Base-by-base conservation (phyloP, 2,113 vertebrate genomes). In the Tetrao urogallus region DNA sequence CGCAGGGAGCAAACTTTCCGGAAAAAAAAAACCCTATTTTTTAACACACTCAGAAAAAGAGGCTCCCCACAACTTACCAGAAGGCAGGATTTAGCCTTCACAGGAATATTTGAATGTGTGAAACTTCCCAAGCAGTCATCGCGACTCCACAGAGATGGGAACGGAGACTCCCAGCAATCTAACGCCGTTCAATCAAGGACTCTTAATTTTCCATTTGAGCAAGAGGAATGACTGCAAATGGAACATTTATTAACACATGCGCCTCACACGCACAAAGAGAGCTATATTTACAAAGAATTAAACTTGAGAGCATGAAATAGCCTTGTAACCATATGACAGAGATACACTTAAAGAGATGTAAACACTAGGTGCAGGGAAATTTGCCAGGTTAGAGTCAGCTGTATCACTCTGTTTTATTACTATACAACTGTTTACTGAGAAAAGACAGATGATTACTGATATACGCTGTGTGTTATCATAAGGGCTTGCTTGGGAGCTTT, bases 231-330 rank as follows among this genome's bases (percentile, higher is more conserved):
- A 32, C 88, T 93, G 87, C 67, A 80, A 93, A 88, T 36, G 75
- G 94, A 95, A 92, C 78, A 87, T 95, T 90, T 94, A 96, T 96
- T 97, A 94, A 92, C 95, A 95, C 91, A 95, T 87, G 87, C 38
- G 5, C 92, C 82, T 95, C 87, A 69, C 90, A 86, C 1, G 5
- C 91, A 94, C 79, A 76, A 5, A 92, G 81, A 82, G 88, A 63
- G 93, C 92, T 92, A 82, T 96, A 94, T 96, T 97, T 96, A 93
- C 95, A 96, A 95, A 96, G 96, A 97, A 97, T 97, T 96, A 95
- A 97, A 96, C 86, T 90, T 92, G 96, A 96, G 95, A 97, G 95
- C 92, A 96, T 92, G 95, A 94, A 97, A 96, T 95, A 96, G 96
- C 92, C 93, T 94, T 91, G 88, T 82, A 96, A 86, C 89, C 81